A percentile compares a stretch with the other conserved stretches of the same genome.
Evolutionary conservation across 2,113 vertebrate genomes (phyloP).

Genomic region (Rhinolophus ferrumequinum): DNA sequence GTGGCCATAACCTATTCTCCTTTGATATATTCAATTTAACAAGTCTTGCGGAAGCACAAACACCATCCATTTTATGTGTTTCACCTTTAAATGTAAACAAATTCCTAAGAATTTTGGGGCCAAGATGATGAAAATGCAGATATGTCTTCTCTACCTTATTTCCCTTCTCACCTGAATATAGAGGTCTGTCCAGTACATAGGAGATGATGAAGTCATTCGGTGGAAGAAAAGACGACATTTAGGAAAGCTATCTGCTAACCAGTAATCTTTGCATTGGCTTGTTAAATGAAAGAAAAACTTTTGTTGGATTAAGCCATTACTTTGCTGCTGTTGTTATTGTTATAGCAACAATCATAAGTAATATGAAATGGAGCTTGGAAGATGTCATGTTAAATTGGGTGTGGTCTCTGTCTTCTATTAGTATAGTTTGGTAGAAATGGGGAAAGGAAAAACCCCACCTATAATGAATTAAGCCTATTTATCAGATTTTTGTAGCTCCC

Average conservation of each 20-base stretch:
- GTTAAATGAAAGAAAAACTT: not conserved
- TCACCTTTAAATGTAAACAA: not conserved
- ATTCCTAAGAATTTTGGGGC: not conserved
- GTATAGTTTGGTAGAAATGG: not conserved
- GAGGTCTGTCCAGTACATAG: not conserved
- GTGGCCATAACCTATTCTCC: not conserved
- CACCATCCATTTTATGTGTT: not conserved
- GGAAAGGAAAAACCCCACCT: not conserved
- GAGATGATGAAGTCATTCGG: not conserved
- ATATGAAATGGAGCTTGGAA: not conserved
- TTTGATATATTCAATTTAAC: not conserved
- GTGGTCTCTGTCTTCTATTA: not conserved
- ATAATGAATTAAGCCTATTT: not conserved
- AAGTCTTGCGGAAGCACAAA: not conserved
- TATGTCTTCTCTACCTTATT: not conserved
- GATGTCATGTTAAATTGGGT: not conserved
- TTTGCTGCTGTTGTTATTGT: not conserved
- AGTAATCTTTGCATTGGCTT: not conserved
- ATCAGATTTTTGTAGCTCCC: not conserved
- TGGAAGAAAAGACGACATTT: not conserved
- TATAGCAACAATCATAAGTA: not conserved
- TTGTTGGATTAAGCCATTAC: not conserved
- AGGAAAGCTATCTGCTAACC: not conserved
- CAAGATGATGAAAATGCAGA: not conserved
- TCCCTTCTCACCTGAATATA: not conserved